Percentiles rank a stretch among this genome's conserved stretches.
Conservation (phyloP, 1,140 invertebrate genomes). For the Aphis gossypii region DNA sequence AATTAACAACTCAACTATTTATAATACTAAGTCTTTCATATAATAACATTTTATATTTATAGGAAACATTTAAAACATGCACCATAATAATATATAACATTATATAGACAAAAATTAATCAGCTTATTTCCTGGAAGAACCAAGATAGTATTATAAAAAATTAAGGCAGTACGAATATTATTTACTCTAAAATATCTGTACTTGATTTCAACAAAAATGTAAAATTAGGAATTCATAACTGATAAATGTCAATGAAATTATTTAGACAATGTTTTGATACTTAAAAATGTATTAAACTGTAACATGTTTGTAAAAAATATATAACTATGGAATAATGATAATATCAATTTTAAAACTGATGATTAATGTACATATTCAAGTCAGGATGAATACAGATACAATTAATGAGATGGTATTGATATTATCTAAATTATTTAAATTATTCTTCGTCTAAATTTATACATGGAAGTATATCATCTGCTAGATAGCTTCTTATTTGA, state of each 20-base stretch:
- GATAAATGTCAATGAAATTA: background rate
- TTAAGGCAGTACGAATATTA: background rate
- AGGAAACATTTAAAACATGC: background rate
- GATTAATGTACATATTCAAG: background rate
- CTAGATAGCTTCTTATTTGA: slow-evolving; percentile 12
- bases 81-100: background rate
- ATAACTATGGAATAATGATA: background rate
- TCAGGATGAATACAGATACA: background rate
- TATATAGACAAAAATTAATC: background rate
- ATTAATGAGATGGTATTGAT: background rate
- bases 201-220: background rate
- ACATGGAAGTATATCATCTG: slow-evolving; percentile 27
- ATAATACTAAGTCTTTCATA: slow-evolving; percentile 13
- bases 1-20: background rate
- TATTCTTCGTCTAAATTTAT: background rate
- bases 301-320: slow-evolving; percentile 34
- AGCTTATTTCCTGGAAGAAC: background rate
- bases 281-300: slow-evolving; percentile 23
- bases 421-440: background rate
- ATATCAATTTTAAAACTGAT: slow-evolving; percentile 8
- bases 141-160: background rate
- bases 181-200: background rate
- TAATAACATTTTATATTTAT: background rate
- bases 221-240: background rate
- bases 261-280: background rate